Evolutionary conservation across 1,140 invertebrate species (phyloP).

Genomic region (Halyomorpha halys): DNA sequence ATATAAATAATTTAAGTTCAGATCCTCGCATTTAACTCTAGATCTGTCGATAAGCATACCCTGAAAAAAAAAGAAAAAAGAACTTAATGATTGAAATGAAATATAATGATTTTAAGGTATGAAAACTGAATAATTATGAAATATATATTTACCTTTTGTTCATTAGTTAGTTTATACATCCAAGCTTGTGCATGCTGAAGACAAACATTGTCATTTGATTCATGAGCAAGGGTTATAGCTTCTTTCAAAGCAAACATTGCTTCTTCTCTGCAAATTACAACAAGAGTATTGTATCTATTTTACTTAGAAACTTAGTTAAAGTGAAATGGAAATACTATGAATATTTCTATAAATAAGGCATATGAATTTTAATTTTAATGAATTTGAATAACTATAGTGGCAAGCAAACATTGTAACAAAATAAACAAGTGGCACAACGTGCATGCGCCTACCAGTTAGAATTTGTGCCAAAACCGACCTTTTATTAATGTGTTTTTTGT

Average conservation of each 20-base stretch:
- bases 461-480: no score
- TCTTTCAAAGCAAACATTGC: conserved; percentile 69
- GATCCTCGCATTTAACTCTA: conserved; percentile 46
- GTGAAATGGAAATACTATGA: no score
- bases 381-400: no score
- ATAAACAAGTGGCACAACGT: no score
- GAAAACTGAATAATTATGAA: no score
- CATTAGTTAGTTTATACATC: conserved; percentile 54
- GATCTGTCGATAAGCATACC: conserved; percentile 47
- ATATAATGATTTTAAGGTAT: background rate
- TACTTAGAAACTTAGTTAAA: no score
- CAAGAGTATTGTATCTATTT: no score
- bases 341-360: no score
- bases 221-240: conserved; percentile 77
- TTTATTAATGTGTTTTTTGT: no score
- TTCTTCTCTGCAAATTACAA: conserved; percentile 46
- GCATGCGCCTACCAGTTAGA: no score
- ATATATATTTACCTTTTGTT: conserved; percentile 35
- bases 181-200: conserved; percentile 75
- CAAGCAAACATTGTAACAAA: no score
- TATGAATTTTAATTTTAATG: no score
- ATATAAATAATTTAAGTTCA: conserved; percentile 49
- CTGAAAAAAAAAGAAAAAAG: conserved; percentile 25
- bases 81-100: background rate
- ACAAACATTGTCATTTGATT: conserved; percentile 72